phyloP scores from a whole-genome alignment of 2,797 vertebrate species.

The Lacerta bilineata region DNA sequence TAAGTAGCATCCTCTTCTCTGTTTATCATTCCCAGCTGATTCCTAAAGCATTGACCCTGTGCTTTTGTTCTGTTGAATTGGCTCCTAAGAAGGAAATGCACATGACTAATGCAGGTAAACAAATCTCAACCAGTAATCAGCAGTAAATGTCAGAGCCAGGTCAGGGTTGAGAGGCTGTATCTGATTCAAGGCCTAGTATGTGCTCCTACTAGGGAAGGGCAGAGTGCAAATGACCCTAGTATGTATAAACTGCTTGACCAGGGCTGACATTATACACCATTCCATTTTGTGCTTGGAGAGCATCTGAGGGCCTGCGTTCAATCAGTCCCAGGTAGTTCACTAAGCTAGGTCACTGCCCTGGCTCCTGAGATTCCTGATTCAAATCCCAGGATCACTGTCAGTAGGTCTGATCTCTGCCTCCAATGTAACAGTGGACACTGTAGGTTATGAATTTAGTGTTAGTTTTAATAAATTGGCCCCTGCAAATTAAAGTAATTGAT shows the following conservation, averaged over 20 bases:
- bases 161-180: neutral
- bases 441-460: neutral
- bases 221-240: neutral
- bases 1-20: neutral
- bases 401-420: neutral
- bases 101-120: constrained; percentile 4
- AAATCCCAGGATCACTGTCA: neutral
- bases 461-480: neutral
- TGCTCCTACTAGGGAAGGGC: neutral
- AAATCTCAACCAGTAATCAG: neutral
- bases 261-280: neutral
- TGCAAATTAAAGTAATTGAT: neutral
- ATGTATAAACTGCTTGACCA: neutral
- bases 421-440: neutral
- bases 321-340: neutral
- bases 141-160: neutral
- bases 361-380: neutral
- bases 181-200: neutral
- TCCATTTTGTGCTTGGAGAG: neutral
- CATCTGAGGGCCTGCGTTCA: neutral
- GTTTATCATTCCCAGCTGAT: neutral
- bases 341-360: neutral
- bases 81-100: neutral
- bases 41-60: neutral
- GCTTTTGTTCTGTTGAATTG: neutral